A percentile compares a stretch with the other conserved stretches of the same genome.
phyloP scores from a whole-genome alignment of 2,888 invertebrate genomes.

The Gastracanthus pulcherrimus region DNA sequence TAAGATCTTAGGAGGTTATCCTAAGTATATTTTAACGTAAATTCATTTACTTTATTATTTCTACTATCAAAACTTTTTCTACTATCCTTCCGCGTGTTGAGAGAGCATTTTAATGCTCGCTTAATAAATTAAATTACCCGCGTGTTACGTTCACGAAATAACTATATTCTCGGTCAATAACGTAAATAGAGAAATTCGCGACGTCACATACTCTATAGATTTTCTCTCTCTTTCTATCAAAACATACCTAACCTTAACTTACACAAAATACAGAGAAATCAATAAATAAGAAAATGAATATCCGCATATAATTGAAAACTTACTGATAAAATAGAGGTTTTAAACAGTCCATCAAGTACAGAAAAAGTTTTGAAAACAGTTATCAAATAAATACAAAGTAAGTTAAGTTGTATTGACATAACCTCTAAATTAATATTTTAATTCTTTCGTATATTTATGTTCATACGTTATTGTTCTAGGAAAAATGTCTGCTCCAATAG shows the following conservation, averaged over 20 bases:
- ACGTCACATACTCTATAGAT: background rate
- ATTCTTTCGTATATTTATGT: background rate
- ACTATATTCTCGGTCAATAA: background rate
- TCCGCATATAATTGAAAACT: background rate
- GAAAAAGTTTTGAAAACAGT: too few relatives aligned
- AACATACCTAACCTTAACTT: background rate
- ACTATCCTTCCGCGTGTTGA: too few relatives aligned
- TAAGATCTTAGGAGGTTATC: too few relatives aligned
- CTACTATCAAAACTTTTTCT: too few relatives aligned
- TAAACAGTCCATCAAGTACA: too few relatives aligned
- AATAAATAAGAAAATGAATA: background rate
- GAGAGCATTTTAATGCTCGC: too few relatives aligned
- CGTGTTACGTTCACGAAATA: too few relatives aligned
- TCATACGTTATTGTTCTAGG: background rate
- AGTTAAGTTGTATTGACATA: background rate
- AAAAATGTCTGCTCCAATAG: slow-evolving; percentile 78
- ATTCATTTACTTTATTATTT: too few relatives aligned
- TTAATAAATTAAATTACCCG: too few relatives aligned
- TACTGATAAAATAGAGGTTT: too few relatives aligned
- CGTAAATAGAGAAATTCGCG: too few relatives aligned
- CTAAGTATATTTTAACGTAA: too few relatives aligned
- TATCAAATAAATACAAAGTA: background rate
- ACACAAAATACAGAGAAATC: background rate
- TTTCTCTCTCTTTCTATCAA: background rate
- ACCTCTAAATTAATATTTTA: slow-evolving; percentile 6